Evolutionary conservation across 2,113 vertebrate species (phyloP), one percentile per base, ranked within the genome.

Genomic region (Odontophorus gujanensis): DNA sequence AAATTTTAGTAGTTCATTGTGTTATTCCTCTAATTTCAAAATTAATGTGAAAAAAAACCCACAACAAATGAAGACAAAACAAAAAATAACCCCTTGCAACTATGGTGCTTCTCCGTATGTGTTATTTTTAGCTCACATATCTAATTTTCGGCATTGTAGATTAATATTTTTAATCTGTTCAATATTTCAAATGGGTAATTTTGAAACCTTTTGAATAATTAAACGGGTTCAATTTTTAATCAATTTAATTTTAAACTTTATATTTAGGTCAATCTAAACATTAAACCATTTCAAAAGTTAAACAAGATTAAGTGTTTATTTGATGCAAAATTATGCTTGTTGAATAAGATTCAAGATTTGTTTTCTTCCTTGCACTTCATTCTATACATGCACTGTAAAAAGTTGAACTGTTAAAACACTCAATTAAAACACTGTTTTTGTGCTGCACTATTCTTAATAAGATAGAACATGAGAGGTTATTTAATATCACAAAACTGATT

Each of bases 201-300:
- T 96, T 90, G 45, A 95, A 96, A 87, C 83, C 16, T 58, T 77
- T 42, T 83, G 45, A 95, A 90, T 96, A 94, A 97, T 96, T 93
- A 89, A 95, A 77, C 47, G 53, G 43, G 18, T 90, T 96, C 65
- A 81, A 36, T 89, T 96, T 96, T 97, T 93, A 94, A 89, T 94
- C 36, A 78, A 32, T 95, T 96, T 90, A 87, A 86, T 95, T 95
- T 95, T 90, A 76, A 94, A 32, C 57, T 95, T 94, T 81, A 43
- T 90, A 48, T 96, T 94, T 96, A 74, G 48, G 58, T 97, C 53
- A 93, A 26, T 87, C n/a, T 94, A 97, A 96, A 97, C 69, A 93
- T 75, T 92, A 77, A 96, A 93, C 63, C 17, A 78, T 85, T 95
- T 88, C 26, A 76, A 72, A 89, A 92, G 58, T 95, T 96, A 94